Evolutionary conservation across 2,797 vertebrate species (phyloP).

Genomic region (Enteromius mattozi): DNA sequence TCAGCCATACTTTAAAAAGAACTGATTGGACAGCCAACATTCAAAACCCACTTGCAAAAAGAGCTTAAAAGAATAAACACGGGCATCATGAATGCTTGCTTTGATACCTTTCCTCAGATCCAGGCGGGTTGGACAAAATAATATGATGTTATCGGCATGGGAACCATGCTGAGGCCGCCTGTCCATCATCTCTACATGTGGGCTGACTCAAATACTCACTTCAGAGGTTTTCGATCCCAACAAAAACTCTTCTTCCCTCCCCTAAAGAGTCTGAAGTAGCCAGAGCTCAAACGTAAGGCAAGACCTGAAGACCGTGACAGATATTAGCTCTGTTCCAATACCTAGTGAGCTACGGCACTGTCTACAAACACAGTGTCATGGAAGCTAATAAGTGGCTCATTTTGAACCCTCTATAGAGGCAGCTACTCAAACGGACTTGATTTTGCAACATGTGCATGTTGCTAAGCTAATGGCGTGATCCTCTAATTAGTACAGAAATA

Average conservation of each 20-base stretch:
- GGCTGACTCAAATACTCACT: slow-evolving; percentile 1
- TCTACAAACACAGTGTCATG: neutral
- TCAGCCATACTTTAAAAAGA: slow-evolving; percentile 38
- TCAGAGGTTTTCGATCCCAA: neutral
- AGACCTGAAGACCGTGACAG: slow-evolving; percentile 5
- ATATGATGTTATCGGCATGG: slow-evolving; percentile 5
- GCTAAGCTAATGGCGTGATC: neutral
- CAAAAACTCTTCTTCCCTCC: neutral
- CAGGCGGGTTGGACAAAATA: slow-evolving; percentile 10
- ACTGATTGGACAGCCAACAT: slow-evolving; percentile 45
- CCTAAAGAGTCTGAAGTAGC: neutral
- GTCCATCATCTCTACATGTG: neutral
- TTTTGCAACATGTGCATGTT: neutral
- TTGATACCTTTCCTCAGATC: slow-evolving; percentile 1
- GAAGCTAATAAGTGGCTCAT: neutral
- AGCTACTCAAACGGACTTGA: neutral
- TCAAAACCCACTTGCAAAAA: slow-evolving; percentile 38
- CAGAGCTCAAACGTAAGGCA: slow-evolving; percentile 22
- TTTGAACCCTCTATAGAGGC: neutral
- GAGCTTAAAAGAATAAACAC: slow-evolving; percentile 25
- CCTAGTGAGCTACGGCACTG: neutral
- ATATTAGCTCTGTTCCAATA: slow-evolving; percentile 4
- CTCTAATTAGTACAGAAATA: neutral
- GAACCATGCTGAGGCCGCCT: neutral
- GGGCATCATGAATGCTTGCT: slow-evolving; percentile 12